Evolutionary conservation across 2,113 vertebrate species (phyloP), one percentile per base, ranked within the genome.

Genomic region (Sakesphorus luctuosus): DNA sequence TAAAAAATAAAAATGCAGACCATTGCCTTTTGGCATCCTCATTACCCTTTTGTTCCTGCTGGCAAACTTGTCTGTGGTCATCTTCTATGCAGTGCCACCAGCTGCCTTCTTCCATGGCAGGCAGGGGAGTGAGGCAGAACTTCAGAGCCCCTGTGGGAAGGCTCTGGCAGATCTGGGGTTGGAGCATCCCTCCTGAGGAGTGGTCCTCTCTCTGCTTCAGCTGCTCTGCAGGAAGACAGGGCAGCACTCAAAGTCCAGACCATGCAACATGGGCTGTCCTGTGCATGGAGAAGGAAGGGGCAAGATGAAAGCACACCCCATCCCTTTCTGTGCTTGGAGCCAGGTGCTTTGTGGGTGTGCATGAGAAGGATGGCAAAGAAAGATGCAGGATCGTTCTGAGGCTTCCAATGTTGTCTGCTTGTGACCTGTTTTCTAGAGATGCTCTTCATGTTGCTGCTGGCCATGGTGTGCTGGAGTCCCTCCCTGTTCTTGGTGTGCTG

Each of bases 221-320:
- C 11, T 40, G 56, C 66, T 82, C 63, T 44, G 26, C 29, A 23
- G 53, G 24, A 73, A 40, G 78, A 24, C 10, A 1, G 1, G 6
- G 62, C 8, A 80, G 21, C 6, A 3, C 58, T 62, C 1, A 0
- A 50, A 55, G 46, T 50, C 59, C 8, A 28, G 74, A 33, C 20
- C 0, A 0, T 33, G 36, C 14, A 58, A 17, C 5, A 9, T 7
- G 46, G 10, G 6, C 13, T 46, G 13, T 43, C 44, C 63, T 79
- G 38, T 24, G 28, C 9, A 0, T 1, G 16, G 50, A 47, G 68
- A 53, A 82, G 53, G 33, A 46, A 72, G 56, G 8, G 9, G 20
- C 17, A 36, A 67, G 88, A 62, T 52, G 26, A 53, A 79, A 80
- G 6, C 19, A 4, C 8, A 4, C 53, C 29, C 46, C 5, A 1